These are phyloP conservation scores for Accipiter virgatus DNA, from an alignment of 2,113 vertebrate species.

Conservation along the genomic window DNA sequence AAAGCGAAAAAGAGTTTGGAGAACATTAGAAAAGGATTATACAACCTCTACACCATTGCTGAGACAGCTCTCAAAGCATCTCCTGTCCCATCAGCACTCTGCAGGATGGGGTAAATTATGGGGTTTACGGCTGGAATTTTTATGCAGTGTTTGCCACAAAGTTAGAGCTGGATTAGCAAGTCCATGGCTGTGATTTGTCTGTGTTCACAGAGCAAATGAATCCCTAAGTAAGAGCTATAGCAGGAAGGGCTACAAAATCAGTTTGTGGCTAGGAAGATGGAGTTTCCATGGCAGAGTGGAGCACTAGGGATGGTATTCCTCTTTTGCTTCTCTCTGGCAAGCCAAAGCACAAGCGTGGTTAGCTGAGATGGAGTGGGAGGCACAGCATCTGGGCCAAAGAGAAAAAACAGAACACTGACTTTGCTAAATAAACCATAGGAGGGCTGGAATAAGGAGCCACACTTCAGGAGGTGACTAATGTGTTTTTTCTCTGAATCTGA, in stretches of 20 bases:
- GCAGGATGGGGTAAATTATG: not conserved
- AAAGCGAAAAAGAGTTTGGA: not conserved
- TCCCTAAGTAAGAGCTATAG: not conserved
- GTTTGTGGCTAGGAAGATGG: not conserved
- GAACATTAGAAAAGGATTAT: not conserved
- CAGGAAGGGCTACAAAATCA: not conserved
- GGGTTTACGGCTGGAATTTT: accelerated
- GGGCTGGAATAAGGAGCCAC: not conserved
- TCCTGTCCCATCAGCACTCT: not conserved
- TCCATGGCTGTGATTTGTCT: not conserved
- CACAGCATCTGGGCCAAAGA: not conserved
- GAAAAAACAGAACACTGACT: not conserved
- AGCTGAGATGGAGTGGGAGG: not conserved
- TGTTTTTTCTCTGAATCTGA: not conserved
- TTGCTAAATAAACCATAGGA: not conserved
- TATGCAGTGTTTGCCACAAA: not conserved
- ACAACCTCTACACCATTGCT: not conserved
- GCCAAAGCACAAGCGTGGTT: accelerated
- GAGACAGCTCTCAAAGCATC: not conserved
- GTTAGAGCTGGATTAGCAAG: not conserved
- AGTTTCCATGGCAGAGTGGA: not conserved
- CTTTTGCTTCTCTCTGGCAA: not conserved
- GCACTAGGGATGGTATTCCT: not conserved
- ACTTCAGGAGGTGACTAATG: conserved; percentile 11
- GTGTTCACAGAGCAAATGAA: not conserved